Conservation (phyloP, 30 jellyfish, hydroid and myxozoan genomes). For the Sanderia malayensis region DNA sequence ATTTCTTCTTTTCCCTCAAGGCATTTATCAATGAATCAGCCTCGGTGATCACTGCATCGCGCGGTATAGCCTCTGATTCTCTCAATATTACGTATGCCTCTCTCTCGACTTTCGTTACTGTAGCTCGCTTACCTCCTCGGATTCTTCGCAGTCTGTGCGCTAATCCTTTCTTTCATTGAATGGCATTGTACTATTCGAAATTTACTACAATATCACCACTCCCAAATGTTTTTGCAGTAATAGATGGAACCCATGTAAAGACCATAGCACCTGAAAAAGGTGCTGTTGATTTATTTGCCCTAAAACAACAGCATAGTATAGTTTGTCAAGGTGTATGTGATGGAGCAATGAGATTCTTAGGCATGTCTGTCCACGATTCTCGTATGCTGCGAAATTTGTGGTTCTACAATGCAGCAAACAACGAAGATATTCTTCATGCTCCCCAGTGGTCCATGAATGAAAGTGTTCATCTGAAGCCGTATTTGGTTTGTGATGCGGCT, state of each 20-base stretch:
- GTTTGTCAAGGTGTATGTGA: slow-evolving; percentile 35
- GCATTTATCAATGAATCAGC: too few species aligned
- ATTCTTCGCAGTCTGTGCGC: too few species aligned
- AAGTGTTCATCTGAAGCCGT: slow-evolving; percentile 6
- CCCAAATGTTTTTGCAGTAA: slow-evolving; percentile 26
- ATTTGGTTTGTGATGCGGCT: slow-evolving; percentile 37
- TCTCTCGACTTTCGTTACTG: too few species aligned
- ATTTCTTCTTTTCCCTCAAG: too few species aligned
- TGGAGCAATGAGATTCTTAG: slow-evolving; percentile 12
- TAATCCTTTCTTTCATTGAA: too few species aligned
- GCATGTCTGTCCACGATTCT: slow-evolving; percentile 17
- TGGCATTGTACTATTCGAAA: background rate
- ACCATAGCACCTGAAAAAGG: slow-evolving; percentile 15
- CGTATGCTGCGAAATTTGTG: slow-evolving; percentile 15
- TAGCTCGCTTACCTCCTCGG: too few species aligned
- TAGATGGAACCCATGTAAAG: slow-evolving; percentile 19
- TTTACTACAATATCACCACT: slow-evolving; percentile 4
- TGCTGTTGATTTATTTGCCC: slow-evolving; percentile 12
- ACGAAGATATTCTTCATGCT: background rate
- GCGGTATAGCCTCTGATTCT: too few species aligned
- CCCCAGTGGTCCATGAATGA: background rate
- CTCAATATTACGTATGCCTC: too few species aligned
- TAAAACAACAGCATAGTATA: slow-evolving; percentile 24
- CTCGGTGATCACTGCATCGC: too few species aligned
- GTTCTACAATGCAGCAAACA: slow-evolving; percentile 10